Evolutionary conservation across 2,797 vertebrate species (phyloP).

Genomic region (Harpagifer antarcticus): DNA sequence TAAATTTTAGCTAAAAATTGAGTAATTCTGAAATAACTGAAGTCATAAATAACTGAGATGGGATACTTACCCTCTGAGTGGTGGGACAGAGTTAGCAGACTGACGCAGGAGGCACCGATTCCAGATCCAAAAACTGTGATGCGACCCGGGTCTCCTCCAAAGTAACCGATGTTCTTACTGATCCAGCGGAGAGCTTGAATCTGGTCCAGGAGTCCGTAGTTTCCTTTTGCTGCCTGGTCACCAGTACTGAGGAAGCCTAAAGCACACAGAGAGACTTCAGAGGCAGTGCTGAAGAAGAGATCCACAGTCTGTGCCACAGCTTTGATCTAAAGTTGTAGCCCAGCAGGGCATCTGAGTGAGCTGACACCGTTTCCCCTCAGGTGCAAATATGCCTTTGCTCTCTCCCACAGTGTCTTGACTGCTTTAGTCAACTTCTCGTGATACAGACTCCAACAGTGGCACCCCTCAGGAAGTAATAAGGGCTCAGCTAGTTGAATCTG

Average conservation of each 20-base stretch:
- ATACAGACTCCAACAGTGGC: slow-evolving; percentile 26
- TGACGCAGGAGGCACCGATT: slow-evolving; percentile 98
- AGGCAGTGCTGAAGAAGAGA: slow-evolving; percentile 41
- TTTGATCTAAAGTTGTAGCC: slow-evolving; percentile 64
- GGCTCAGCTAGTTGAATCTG: slow-evolving; percentile 43
- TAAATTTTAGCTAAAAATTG: not conserved
- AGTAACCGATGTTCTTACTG: slow-evolving; percentile 87
- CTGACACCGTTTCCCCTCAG: slow-evolving; percentile 54
- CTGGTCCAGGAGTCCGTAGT: slow-evolving; percentile 98
- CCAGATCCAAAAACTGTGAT: slow-evolving; percentile 97
- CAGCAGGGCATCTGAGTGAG: slow-evolving; percentile 53
- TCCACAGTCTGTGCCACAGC: slow-evolving; percentile 35
- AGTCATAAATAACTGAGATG: not conserved
- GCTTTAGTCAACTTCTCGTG: slow-evolving; percentile 47
- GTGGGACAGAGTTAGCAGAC: slow-evolving; percentile 97
- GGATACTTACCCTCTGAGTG: slow-evolving; percentile 96
- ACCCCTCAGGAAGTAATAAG: slow-evolving; percentile 32
- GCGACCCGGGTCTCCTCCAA: slow-evolving; percentile 85
- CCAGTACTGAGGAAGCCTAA: slow-evolving; percentile 98
- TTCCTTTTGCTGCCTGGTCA: slow-evolving; percentile 99
- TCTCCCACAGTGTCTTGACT: slow-evolving; percentile 50
- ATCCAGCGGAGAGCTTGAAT: slow-evolving; percentile 97
- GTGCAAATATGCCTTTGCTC: slow-evolving; percentile 59
- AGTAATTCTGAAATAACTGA: slow-evolving; percentile 15
- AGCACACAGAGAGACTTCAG: slow-evolving; percentile 56